These are phyloP conservation scores for Orussus abietinus DNA, from an alignment of 1,140 invertebrate species.

Conservation along the genomic window DNA sequence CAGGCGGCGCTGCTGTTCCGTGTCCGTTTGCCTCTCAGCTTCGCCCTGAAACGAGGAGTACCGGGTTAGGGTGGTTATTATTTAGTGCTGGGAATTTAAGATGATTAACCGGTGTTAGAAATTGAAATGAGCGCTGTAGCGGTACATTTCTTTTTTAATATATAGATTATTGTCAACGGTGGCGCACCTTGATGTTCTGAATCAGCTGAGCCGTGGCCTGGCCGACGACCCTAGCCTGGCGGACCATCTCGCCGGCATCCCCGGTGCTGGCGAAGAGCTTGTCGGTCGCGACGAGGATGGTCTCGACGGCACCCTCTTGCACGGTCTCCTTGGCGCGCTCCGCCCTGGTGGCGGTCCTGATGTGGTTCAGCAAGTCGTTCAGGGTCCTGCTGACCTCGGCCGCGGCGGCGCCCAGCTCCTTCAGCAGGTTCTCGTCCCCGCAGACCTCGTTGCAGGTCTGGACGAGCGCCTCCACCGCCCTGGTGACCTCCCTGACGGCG, in stretches of 20 bases:
- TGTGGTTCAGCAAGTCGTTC: slow-evolving; percentile 87
- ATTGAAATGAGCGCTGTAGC: too few relatives aligned
- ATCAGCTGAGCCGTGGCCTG: slow-evolving; percentile 91
- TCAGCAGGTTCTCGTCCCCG: slow-evolving; percentile 64
- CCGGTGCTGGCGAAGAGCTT: slow-evolving; percentile 77
- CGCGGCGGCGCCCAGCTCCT: slow-evolving; percentile 80
- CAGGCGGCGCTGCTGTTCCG: slow-evolving; percentile 83
- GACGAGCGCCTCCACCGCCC: slow-evolving; percentile 88
- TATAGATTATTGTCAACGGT: too few relatives aligned
- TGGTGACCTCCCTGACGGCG: slow-evolving; percentile 88
- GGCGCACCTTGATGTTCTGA: slow-evolving; percentile 89
- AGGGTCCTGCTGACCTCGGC: slow-evolving; percentile 85
- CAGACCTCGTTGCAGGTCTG: slow-evolving; percentile 75
- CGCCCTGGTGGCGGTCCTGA: slow-evolving; percentile 60
- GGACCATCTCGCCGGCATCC: slow-evolving; percentile 91
- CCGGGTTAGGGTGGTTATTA: too few relatives aligned
- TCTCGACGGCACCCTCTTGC: slow-evolving; percentile 83
- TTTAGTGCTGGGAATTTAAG: too few relatives aligned
- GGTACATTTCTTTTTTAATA: too few relatives aligned
- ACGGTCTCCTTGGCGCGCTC: slow-evolving; percentile 54
- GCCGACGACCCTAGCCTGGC: slow-evolving; percentile 86
- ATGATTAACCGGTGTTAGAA: too few relatives aligned
- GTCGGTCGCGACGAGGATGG: slow-evolving; percentile 87
- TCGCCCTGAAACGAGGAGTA: too few relatives aligned
- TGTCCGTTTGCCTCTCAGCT: slow-evolving; percentile 83